These are phyloP conservation scores for Tholera decimalis DNA, from an alignment of 2,888 invertebrate genomes.

Conservation along the genomic window DNA sequence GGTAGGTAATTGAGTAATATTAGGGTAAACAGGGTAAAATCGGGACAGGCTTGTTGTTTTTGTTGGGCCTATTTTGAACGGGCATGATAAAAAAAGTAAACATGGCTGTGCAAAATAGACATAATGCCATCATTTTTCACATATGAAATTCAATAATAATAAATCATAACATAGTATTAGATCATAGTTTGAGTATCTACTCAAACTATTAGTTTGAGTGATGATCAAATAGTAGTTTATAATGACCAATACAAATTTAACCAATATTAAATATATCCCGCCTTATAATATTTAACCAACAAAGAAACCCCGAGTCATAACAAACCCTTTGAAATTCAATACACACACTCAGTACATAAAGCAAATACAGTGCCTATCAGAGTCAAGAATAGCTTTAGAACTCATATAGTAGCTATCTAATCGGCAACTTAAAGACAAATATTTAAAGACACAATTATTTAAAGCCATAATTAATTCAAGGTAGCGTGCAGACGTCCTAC, in stretches of 20 bases:
- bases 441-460: slow-evolving; percentile 52
- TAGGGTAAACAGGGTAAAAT: slow-evolving; percentile 14
- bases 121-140: not conserved
- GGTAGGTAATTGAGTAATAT: slow-evolving; percentile 39
- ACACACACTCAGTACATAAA: slow-evolving; percentile 12
- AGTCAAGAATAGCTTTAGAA: slow-evolving; percentile 36
- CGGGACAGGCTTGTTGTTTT: not conserved
- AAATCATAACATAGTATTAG: too few species aligned
- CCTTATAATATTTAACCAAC: not conserved
- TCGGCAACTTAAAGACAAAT: slow-evolving; percentile 43
- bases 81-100: too few species aligned
- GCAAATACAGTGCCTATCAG: slow-evolving; percentile 9
- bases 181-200: not conserved
- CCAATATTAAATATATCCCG: not conserved
- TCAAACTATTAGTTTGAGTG: too few species aligned
- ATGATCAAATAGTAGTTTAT: not conserved
- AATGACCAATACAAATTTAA: not conserved
- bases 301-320: slow-evolving; percentile 13
- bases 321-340: slow-evolving; percentile 31
- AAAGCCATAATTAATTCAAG: slow-evolving; percentile 68
- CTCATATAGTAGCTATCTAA: slow-evolving; percentile 52
- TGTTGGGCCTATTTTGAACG: too few species aligned
- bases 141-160: not conserved
- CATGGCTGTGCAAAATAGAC: not conserved
- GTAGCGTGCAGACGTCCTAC: slow-evolving; percentile 66